phyloP scores from a whole-genome alignment of 2,797 vertebrate species.

The Selene dorsalis region DNA sequence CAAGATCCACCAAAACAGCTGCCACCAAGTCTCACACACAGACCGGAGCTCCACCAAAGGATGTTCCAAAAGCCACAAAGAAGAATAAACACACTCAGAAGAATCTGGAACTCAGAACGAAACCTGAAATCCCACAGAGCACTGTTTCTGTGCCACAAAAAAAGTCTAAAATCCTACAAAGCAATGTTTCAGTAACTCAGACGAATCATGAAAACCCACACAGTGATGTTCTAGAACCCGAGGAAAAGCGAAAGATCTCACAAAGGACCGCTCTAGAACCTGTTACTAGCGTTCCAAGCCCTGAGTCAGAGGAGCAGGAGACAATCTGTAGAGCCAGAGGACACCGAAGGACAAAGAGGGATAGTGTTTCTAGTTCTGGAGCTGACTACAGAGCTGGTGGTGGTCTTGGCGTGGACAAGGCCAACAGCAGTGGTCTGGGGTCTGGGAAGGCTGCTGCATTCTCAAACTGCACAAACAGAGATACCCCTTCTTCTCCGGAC shows the following conservation, averaged over 20 bases:
- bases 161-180: slow-evolving; percentile 41
- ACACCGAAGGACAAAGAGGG: slow-evolving; percentile 73
- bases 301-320: slow-evolving; percentile 67
- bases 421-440: slow-evolving; percentile 66
- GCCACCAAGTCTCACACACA: slow-evolving; percentile 27
- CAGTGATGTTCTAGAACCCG: slow-evolving; percentile 31
- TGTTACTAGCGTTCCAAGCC: slow-evolving; percentile 50
- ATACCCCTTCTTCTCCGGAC: slow-evolving; percentile 68
- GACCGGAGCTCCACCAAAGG: slow-evolving; percentile 39
- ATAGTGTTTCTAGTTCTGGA: slow-evolving; percentile 70
- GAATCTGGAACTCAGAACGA: slow-evolving; percentile 41
- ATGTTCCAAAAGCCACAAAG: slow-evolving; percentile 53
- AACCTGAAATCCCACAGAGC: slow-evolving; percentile 36
- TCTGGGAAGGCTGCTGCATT: slow-evolving; percentile 61
- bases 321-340: slow-evolving; percentile 58
- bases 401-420: slow-evolving; percentile 67
- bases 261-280: slow-evolving; percentile 51
- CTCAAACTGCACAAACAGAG: slow-evolving; percentile 66
- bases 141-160: slow-evolving; percentile 47
- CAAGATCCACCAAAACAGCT: slow-evolving; percentile 45
- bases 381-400: slow-evolving; percentile 55
- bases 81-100: slow-evolving; percentile 32
- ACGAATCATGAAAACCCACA: slow-evolving; percentile 30
- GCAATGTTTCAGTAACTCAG: slow-evolving; percentile 34
- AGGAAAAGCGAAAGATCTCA: slow-evolving; percentile 63